Evolutionary conservation across 2,113 vertebrate genomes (phyloP).

Genomic region (Podiceps cristatus): DNA sequence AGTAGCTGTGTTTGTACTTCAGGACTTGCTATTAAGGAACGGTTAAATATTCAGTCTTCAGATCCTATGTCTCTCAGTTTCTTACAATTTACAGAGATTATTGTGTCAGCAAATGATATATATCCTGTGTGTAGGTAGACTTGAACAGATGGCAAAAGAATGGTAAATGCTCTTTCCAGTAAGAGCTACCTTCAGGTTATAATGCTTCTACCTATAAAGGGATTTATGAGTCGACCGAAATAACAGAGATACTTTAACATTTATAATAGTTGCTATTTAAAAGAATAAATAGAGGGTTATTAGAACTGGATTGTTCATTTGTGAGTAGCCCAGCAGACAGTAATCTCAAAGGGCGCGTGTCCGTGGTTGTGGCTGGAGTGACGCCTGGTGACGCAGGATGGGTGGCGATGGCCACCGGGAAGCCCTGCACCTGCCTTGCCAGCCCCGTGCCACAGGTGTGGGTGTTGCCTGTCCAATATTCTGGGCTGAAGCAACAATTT

Average conservation of each 20-base stretch:
- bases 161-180: not conserved
- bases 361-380: fast-evolving
- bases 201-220: not conserved
- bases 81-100: not conserved
- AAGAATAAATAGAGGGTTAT: not conserved
- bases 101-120: not conserved
- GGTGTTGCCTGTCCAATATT: fast-evolving
- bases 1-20: not conserved
- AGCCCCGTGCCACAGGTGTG: fast-evolving
- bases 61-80: not conserved
- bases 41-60: not conserved
- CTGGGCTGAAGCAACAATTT: not conserved
- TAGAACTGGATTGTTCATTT: not conserved
- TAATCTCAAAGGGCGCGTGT: not conserved
- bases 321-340: not conserved
- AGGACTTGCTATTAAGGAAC: not conserved
- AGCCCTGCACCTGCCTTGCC: not conserved
- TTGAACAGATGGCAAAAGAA: not conserved
- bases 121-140: not conserved
- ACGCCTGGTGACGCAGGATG: not conserved
- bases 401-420: not conserved
- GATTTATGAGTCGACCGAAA: not conserved
- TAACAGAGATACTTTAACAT: not conserved
- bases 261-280: not conserved
- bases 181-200: not conserved